These are phyloP conservation scores for Columba janthina DNA, from an alignment of 2,113 vertebrate genomes.

Conservation along the genomic window DNA sequence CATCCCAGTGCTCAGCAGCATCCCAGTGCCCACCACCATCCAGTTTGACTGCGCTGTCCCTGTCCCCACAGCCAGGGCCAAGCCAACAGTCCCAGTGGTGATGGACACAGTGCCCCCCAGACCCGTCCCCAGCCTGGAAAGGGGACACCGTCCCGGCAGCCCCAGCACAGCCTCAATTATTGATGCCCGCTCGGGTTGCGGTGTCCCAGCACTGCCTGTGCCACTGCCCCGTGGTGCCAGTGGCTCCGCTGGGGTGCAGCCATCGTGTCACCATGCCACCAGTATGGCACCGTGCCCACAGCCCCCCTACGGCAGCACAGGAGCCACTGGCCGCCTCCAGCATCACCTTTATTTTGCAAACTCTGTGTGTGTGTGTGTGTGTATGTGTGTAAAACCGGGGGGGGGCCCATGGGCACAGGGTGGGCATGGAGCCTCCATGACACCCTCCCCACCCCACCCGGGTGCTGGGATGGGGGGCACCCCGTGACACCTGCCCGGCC, in stretches of 20 bases:
- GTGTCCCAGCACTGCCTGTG: background rate
- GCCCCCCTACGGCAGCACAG: background rate
- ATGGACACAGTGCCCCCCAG: background rate
- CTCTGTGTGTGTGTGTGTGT: too few relatives aligned
- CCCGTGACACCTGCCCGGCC: background rate
- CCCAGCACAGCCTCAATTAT: constrained; percentile 41
- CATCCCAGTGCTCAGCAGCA: background rate
- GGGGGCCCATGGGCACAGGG: too few relatives aligned
- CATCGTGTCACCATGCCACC: background rate
- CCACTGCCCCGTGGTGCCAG: background rate
- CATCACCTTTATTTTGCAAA: constrained; percentile 80
- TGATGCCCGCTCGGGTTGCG: background rate
- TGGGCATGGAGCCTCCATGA: too few relatives aligned
- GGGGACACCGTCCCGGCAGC: background rate
- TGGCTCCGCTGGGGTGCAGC: background rate
- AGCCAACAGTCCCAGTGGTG: too few relatives aligned
- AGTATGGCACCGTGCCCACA: background rate
- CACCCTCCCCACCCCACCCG: too few relatives aligned
- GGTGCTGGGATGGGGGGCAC: background rate
- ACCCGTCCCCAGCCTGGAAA: background rate
- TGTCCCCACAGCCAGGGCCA: background rate
- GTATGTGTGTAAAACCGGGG: too few relatives aligned
- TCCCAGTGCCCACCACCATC: background rate
- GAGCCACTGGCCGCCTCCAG: constrained; percentile 11
- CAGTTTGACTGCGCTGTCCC: background rate